Evolutionary conservation across 2,113 vertebrate species (phyloP).

Genomic region (Neodon shergylaensis): DNA sequence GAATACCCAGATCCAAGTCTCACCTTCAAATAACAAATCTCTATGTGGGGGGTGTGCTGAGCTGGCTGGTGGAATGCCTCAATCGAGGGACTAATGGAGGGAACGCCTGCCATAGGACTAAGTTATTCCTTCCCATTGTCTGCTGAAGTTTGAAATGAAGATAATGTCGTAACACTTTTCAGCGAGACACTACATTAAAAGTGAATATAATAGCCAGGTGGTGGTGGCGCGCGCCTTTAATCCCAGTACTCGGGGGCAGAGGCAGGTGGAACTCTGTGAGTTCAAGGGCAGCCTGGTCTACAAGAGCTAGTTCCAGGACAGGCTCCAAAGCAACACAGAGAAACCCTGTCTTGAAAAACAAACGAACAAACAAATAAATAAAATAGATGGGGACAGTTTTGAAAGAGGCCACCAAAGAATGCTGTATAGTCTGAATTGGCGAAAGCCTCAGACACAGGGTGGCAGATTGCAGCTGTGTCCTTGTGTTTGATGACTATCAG

Average conservation of each 20-base stretch:
- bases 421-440: background rate
- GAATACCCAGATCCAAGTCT: background rate
- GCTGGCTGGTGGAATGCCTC: background rate
- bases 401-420: background rate
- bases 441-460: background rate
- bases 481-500: background rate
- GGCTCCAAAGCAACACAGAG: too few species aligned
- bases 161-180: background rate
- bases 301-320: too few species aligned
- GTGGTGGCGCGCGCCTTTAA: too few species aligned
- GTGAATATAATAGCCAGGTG: background rate
- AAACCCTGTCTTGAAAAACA: too few species aligned
- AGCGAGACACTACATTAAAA: background rate
- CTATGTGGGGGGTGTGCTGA: background rate
- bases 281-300: too few species aligned
- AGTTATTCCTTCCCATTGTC: background rate
- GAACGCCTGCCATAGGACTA: background rate
- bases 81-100: background rate
- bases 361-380: background rate
- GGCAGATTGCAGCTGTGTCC: background rate
- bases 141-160: background rate
- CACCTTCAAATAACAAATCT: background rate
- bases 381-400: background rate
- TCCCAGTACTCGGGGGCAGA: too few species aligned
- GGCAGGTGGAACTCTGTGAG: too few species aligned